Evolutionary conservation across 2,888 invertebrate genomes (phyloP).

Genomic region (Pollenia angustigena): DNA sequence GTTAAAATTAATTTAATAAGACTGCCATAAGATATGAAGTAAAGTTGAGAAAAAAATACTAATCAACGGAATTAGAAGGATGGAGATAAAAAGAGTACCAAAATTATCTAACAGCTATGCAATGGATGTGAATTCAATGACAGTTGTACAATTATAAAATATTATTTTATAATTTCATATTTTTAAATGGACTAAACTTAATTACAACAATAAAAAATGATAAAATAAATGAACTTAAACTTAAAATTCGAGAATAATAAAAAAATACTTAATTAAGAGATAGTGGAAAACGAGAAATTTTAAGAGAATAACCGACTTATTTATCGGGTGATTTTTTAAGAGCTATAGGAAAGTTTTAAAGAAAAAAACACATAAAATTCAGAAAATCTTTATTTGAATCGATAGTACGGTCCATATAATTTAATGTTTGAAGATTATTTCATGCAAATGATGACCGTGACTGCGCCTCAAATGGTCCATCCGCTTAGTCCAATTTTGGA

Average conservation of each 20-base stretch:
- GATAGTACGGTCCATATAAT: no score
- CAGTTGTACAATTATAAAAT: constrained; percentile 27
- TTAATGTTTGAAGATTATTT: no score
- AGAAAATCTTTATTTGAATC: no score
- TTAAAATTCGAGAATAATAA: neutral
- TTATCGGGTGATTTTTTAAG: no score
- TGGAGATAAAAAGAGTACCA: constrained; percentile 12
- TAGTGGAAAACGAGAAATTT: constrained; percentile 4
- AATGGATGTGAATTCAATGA: neutral
- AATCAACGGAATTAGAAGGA: constrained; percentile 24
- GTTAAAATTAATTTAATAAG: constrained; percentile 44
- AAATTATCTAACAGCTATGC: constrained; percentile 12
- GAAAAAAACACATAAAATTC: no score
- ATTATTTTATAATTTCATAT: constrained; percentile 44
- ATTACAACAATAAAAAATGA: constrained; percentile 60
- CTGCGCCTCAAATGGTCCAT: no score
- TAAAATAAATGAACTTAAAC: constrained; percentile 41
- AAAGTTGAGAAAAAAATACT: constrained; percentile 18
- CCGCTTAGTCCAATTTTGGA: no score
- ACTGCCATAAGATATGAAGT: constrained; percentile 30
- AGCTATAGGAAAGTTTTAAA: no score
- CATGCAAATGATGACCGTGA: no score
- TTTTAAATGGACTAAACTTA: constrained; percentile 57
- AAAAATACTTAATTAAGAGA: constrained; percentile 30
- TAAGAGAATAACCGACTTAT: no score